Percentiles rank a stretch among this genome's conserved stretches.
phyloP scores from a whole-genome alignment of 2,888 invertebrate species.

The Euzetes globulus region DNA sequence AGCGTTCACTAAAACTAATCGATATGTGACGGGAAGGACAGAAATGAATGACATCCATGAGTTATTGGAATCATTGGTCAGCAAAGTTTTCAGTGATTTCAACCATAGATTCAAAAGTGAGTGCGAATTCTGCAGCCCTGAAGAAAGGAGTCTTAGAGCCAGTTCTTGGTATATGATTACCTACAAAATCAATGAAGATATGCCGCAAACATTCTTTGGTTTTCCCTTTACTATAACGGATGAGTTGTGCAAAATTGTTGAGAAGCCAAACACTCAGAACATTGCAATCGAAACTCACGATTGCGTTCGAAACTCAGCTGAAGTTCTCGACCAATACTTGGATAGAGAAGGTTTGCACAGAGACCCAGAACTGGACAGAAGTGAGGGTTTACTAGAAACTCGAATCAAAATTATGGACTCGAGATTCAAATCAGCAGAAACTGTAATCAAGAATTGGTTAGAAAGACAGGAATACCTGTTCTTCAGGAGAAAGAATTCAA shows the following conservation, averaged over 20 bases:
- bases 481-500: neutral
- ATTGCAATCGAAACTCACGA: too few relatives aligned
- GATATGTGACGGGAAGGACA: conserved; percentile 33
- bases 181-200: conserved; percentile 21
- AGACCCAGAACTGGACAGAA: too few relatives aligned
- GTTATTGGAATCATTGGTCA: conserved; percentile 9
- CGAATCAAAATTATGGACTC: neutral
- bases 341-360: too few relatives aligned
- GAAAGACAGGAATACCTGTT: conserved; percentile 19
- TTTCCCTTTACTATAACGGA: conserved; percentile 39
- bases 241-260: conserved; percentile 23
- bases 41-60: conserved; percentile 35
- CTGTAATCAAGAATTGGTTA: neutral
- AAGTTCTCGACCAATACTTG: too few relatives aligned
- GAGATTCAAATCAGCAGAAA: neutral
- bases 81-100: neutral
- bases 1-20: conserved; percentile 32
- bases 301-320: too few relatives aligned
- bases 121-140: conserved; percentile 2
- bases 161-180: conserved; percentile 37
- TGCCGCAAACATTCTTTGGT: conserved; percentile 24
- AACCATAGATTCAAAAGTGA: conserved; percentile 35
- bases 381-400: too few relatives aligned
- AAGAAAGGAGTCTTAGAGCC: conserved; percentile 35
- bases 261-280: neutral